These are phyloP conservation scores for Tetrao urogallus DNA, from an alignment of 2,113 vertebrate genomes.

Conservation along the genomic window DNA sequence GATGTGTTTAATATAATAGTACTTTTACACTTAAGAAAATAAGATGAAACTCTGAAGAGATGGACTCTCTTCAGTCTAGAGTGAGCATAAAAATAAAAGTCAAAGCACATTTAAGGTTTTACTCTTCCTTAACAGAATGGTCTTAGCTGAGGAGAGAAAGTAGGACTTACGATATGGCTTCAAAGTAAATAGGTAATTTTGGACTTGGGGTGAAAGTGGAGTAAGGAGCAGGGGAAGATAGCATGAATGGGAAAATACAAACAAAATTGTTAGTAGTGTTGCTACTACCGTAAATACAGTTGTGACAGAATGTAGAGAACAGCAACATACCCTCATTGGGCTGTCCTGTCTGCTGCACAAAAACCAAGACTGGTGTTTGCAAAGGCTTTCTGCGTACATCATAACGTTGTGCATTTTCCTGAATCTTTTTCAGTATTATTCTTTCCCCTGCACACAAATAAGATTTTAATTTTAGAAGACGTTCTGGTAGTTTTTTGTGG, in stretches of 20 bases:
- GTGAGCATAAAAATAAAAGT: neutral
- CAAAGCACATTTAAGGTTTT: neutral
- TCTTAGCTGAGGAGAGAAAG: neutral
- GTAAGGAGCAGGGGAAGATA: neutral
- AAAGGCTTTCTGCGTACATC: neutral
- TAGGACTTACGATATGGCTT: neutral
- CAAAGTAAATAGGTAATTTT: neutral
- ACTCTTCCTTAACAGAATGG: neutral
- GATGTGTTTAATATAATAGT: neutral
- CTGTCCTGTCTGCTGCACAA: neutral
- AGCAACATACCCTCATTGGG: neutral
- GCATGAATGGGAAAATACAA: neutral
- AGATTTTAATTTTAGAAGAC: conserved; percentile 32
- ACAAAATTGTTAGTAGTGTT: neutral
- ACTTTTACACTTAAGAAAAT: neutral
- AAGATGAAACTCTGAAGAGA: neutral
- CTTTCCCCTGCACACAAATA: neutral
- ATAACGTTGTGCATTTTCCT: neutral
- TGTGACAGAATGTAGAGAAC: neutral
- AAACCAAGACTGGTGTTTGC: neutral
- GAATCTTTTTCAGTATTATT: neutral
- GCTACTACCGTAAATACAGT: neutral
- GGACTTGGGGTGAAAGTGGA: neutral
- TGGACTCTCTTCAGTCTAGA: neutral
- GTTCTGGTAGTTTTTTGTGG: neutral